phyloP scores from a whole-genome alignment of 2,797 vertebrate species.

The Anomalospiza imberbis region DNA sequence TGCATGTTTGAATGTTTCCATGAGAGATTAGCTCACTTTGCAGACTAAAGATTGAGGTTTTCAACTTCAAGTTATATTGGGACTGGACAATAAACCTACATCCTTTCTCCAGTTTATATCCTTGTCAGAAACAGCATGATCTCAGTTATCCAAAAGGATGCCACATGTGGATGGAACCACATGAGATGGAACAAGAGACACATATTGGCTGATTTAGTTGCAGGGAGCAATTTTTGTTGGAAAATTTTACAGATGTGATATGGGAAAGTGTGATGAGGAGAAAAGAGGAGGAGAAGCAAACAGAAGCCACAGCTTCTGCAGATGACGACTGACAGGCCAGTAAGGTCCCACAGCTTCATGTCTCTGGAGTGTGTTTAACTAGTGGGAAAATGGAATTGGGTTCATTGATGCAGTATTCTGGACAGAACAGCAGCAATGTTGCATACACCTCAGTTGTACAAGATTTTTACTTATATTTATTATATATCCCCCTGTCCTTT shows the following conservation, averaged over 20 bases:
- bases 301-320: neutral
- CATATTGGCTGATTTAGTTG: neutral
- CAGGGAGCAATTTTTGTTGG: neutral
- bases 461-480: neutral
- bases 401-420: neutral
- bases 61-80: neutral
- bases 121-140: neutral
- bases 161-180: fast-evolving
- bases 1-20: neutral
- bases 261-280: neutral
- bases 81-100: neutral
- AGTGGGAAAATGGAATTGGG: neutral
- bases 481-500: neutral
- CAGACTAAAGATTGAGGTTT: neutral
- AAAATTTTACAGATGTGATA: neutral
- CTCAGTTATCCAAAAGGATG: neutral
- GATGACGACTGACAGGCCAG: neutral
- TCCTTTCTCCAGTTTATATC: neutral
- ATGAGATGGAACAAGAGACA: neutral
- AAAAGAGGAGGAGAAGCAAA: neutral
- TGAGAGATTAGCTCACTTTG: neutral
- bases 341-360: neutral
- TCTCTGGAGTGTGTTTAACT: neutral
- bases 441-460: too few relatives aligned
- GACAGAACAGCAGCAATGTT: neutral